These are phyloP conservation scores for Athalia rosae DNA, from an alignment of 2,888 invertebrate genomes.

Conservation along the genomic window DNA sequence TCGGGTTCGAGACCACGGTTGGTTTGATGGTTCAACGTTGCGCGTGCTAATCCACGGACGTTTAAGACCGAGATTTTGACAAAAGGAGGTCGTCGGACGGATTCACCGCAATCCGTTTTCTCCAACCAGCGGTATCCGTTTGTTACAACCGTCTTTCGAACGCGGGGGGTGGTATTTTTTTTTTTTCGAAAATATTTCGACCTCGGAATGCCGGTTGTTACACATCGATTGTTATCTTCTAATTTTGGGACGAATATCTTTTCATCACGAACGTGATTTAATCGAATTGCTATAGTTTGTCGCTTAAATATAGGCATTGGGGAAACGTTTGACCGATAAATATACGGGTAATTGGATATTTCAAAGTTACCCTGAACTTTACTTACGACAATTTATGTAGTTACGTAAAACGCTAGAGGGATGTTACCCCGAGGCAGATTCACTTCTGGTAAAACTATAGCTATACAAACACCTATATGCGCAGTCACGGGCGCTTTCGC, in stretches of 20 bases:
- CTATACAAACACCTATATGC: no score
- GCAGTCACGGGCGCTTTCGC: no score
- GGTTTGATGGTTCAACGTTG: constrained; percentile 29
- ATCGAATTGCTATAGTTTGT: background rate
- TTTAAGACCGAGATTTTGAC: constrained; percentile 32
- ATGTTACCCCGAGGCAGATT: constrained; percentile 27
- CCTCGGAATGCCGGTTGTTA: no score
- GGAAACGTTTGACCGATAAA: constrained; percentile 1
- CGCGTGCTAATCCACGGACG: constrained; percentile 40
- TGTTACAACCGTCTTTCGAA: background rate
- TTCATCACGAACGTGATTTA: background rate
- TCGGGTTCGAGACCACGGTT: constrained; percentile 26
- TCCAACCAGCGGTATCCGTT: constrained; percentile 4
- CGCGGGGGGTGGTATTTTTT: background rate
- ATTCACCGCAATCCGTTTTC: no score
- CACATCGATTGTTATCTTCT: no score
- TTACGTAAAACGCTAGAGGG: constrained; percentile 17
- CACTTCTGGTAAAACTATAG: background rate
- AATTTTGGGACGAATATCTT: no score
- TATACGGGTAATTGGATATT: constrained; percentile 21
- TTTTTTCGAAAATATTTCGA: background rate
- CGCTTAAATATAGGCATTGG: background rate
- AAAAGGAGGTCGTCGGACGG: background rate
- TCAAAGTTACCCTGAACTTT: constrained; percentile 29
- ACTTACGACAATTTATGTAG: constrained; percentile 25